Conservation (phyloP, 2,113 vertebrate species). For the Ardeotis arabs region DNA sequence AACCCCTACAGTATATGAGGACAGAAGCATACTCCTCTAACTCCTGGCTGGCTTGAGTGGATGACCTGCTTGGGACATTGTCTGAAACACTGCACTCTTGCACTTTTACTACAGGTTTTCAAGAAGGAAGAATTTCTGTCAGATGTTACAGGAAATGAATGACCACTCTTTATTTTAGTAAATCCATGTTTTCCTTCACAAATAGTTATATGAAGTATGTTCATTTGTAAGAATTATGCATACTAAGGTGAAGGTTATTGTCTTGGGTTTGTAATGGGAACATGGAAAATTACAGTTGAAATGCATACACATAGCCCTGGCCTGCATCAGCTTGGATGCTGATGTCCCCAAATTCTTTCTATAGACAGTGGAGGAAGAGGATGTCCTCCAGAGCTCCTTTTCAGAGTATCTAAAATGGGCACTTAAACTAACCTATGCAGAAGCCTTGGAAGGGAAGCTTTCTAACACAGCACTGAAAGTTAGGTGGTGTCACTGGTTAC, state of each 20-base stretch:
- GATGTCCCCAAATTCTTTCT: background rate
- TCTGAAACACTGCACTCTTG: background rate
- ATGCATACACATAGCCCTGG: background rate
- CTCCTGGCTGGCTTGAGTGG: background rate
- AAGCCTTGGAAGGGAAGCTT: background rate
- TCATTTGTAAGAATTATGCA: background rate
- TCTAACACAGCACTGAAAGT: background rate
- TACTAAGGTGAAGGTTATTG: background rate
- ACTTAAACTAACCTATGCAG: background rate
- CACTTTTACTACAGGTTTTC: background rate
- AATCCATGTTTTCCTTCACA: background rate
- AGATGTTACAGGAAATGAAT: background rate
- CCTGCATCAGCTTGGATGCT: background rate
- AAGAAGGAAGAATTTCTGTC: background rate
- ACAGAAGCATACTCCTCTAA: background rate
- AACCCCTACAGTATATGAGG: background rate
- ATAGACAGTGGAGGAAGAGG: background rate
- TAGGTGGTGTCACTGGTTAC: background rate
- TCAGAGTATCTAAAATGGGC: background rate
- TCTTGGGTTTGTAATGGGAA: background rate
- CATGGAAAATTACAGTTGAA: background rate
- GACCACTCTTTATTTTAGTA: background rate
- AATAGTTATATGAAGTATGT: background rate
- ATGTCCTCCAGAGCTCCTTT: background rate
- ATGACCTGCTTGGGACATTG: background rate